Evolutionary conservation across 1,140 invertebrate species (phyloP).

Genomic region (Ladona fulva): DNA sequence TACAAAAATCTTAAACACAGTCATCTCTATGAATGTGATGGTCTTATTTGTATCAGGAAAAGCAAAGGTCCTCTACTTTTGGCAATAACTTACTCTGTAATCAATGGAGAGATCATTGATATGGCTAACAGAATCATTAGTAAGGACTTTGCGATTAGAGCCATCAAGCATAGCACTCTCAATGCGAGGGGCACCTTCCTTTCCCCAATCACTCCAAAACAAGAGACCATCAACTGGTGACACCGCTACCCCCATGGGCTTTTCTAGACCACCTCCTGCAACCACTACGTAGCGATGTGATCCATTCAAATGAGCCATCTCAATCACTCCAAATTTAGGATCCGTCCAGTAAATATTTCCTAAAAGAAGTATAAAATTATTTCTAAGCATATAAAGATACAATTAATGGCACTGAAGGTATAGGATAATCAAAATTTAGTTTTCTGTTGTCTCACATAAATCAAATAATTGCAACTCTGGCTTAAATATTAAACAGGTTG

Average conservation of each 20-base stretch:
- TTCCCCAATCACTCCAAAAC: constrained; percentile 51
- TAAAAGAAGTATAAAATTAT: constrained; percentile 22
- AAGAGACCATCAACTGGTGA: constrained; percentile 53
- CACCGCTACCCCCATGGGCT: constrained; percentile 47
- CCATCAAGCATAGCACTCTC: constrained; percentile 50
- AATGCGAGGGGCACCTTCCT: constrained; percentile 36
- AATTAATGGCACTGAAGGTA: too few relatives aligned
- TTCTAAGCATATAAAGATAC: too few relatives aligned
- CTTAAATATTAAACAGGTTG: too few relatives aligned
- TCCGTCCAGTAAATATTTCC: constrained; percentile 55
- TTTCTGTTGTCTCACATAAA: too few relatives aligned
- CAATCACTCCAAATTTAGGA: constrained; percentile 46
- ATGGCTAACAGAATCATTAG: constrained; percentile 39
- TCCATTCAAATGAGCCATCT: constrained; percentile 43
- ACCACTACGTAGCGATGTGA: constrained; percentile 41
- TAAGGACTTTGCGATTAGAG: constrained; percentile 40
- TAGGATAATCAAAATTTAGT: too few relatives aligned
- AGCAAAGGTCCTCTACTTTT: too few relatives aligned
- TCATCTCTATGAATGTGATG: not conserved
- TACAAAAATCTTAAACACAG: not conserved
- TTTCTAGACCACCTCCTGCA: constrained; percentile 35
- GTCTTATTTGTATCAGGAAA: not conserved
- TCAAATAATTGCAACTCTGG: too few relatives aligned
- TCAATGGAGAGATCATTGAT: constrained; percentile 53
- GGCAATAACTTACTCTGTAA: constrained; percentile 34